These are phyloP conservation scores for Oophaga sylvatica DNA, from an alignment of 2,797 vertebrate species.

Conservation along the genomic window DNA sequence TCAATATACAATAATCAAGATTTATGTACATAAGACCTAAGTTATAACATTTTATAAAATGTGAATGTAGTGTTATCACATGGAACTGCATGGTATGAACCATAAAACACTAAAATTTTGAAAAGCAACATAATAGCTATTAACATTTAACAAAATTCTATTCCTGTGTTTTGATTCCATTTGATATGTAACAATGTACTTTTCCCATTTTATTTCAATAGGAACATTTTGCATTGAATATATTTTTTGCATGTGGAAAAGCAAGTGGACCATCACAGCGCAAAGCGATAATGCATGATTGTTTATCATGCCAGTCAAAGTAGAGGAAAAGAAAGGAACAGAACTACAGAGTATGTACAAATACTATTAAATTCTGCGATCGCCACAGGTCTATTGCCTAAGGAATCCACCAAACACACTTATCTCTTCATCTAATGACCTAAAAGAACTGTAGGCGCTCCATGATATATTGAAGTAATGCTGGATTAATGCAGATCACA, in stretches of 20 bases:
- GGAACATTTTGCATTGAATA: conserved; percentile 21
- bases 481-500: conserved; percentile 48
- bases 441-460: conserved; percentile 38
- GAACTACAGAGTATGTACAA: conserved; percentile 64
- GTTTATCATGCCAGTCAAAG: conserved; percentile 34
- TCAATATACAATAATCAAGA: background rate
- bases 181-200: conserved; percentile 18
- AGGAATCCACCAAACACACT: conserved; percentile 56
- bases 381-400: conserved; percentile 25
- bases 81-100: background rate
- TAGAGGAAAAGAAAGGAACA: conserved; percentile 42
- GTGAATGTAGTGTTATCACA: background rate
- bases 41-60: background rate
- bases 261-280: conserved; percentile 55
- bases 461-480: conserved; percentile 36
- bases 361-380: conserved; percentile 60
- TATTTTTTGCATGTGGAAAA: conserved; percentile 15
- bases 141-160: background rate
- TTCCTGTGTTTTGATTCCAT: conserved; percentile 25
- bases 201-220: background rate
- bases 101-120: background rate
- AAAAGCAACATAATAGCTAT: background rate
- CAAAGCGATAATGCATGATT: conserved; percentile 44
- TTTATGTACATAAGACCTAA: background rate
- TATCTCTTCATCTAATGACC: conserved; percentile 54